Evolutionary conservation across 2,888 invertebrate species (phyloP), one percentile per base, ranked within the genome.

Genomic region (Andrena marginata): DNA sequence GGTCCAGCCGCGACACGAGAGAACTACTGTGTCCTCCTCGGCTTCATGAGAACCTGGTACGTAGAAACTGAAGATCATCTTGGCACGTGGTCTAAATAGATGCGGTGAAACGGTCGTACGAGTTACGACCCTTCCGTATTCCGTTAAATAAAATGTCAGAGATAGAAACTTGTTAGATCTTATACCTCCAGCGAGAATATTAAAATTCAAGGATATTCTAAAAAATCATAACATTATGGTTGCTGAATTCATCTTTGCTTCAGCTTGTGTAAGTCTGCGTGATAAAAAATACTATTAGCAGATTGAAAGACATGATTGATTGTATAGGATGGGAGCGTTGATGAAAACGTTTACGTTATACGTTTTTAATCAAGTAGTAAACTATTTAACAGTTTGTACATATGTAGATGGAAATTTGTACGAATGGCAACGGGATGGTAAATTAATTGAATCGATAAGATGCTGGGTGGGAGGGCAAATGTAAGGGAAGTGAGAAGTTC

Each of bases 41-140:
- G 4, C 33, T 1, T 88, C 74, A 88, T 92, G 85, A 29, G 60
- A 69, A 73, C 92, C 92, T 92, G 86, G 49, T 93, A 89, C 63
- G 70, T 51, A 86, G 91, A 90, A 91, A 90, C 92, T 89, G 88
- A 90, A 91, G 89, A 93, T 93, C 91, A 92, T 93, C 92, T 91
- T 90, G 89, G 90, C 89, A 91, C 88, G 84, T 85, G 89, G 87
- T 87, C 83, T 89, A 90, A 84, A 42, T 5, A 16, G 42, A 20
- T 2, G 7, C 33, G 35, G 33, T 23, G 48, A 2, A 29, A 74
- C 16, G 1, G 26, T 5, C 13, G 26, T 7, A 10, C 6, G 35
- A 35, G 35, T 35, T 35, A 35, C 35, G 10, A 3, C 2, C 10
- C 3, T 42, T 54, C 33, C 16, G n/a, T 54, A 16, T 29, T 13